Base-by-base conservation (phyloP, 2,113 vertebrate genomes). In the Pelodiscus sinensis region DNA sequence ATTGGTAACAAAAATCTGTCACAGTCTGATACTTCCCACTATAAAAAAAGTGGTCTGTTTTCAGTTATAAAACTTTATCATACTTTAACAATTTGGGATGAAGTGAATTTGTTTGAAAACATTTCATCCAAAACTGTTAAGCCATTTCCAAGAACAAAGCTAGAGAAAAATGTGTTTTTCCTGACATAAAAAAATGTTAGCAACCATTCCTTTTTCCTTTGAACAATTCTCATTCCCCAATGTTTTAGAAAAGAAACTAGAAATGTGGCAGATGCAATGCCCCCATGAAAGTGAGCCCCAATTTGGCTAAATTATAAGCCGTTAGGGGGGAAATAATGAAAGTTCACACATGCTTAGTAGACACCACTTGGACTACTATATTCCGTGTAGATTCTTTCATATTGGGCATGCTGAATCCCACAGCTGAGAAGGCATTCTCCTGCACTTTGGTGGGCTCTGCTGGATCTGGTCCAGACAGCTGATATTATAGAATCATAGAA, bases 191-290 rank as follows among this genome's bases (percentile, higher is more conserved):
- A 50, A 8, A 8, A 44, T n/a, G 22, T 77, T 77, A 77, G 38
- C 4, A 19, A 71, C 8, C 16, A 68, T 16, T 68, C 44, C 44
- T 44, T 44, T 44, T 44, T 44, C 21, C 8, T 71, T 35, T 71
- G n/a, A 65, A 87, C 1, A 91, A 8, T 4, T 56, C 38, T 44
- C 86, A 55, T 11, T 35, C 6, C 68, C 55, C 27, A 52, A 27
- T 24, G 27, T 8, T 78, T 80, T 3, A 8, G 16, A 44, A 6
- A 35, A 5, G 18, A 16, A 15, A 7, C 6, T 3, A 1, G 2
- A 18, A 18, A 38, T 62, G 6, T 62, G 12, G 58, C 25, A 62
- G 58, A 62, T 29, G 25, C 24, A 62, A 29, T 6, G 27, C 27
- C 25, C 10, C 58, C 24, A 62, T 62, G 58, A 85, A 77, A 77